Percentiles rank a stretch among this genome's conserved stretches.
These are phyloP conservation scores for Blennius ocellaris DNA, from an alignment of 2,113 vertebrate genomes.

Conservation along the genomic window DNA sequence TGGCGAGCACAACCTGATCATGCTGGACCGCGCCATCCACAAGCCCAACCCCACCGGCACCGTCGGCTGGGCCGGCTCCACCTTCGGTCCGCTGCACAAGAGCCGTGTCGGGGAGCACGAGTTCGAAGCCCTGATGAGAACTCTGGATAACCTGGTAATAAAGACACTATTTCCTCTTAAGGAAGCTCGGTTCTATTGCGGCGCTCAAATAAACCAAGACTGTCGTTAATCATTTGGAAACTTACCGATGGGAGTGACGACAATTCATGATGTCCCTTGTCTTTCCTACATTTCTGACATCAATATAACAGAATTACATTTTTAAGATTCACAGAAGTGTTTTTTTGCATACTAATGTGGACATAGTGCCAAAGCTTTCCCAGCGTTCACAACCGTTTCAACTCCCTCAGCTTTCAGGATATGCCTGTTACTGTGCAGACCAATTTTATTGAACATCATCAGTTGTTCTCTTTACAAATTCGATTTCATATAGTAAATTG, in stretches of 20 bases:
- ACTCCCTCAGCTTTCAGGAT: background rate
- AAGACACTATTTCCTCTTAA: too few relatives aligned
- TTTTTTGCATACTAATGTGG: background rate
- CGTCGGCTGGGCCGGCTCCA: conserved; percentile 93
- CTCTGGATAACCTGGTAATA: conserved; percentile 93
- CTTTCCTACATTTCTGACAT: background rate
- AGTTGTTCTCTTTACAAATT: too few relatives aligned
- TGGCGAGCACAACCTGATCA: conserved; percentile 90
- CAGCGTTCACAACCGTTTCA: background rate
- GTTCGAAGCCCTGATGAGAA: conserved; percentile 98
- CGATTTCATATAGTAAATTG: too few relatives aligned
- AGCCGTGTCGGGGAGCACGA: conserved; percentile 94
- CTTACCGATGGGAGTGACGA: background rate
- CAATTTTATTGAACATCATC: background rate
- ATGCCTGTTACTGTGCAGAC: background rate
- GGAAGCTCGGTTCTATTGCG: too few relatives aligned
- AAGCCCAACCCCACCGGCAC: conserved; percentile 87
- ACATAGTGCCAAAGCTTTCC: background rate
- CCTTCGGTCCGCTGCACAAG: conserved; percentile 95
- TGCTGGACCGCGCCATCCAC: conserved; percentile 89
- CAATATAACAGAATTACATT: background rate
- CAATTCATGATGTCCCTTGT: background rate
- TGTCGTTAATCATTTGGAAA: too few relatives aligned
- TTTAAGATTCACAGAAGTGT: background rate
- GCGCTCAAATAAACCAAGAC: too few relatives aligned